Evolutionary conservation across 2,888 invertebrate species (phyloP).

Genomic region (Capitulum mitella): DNA sequence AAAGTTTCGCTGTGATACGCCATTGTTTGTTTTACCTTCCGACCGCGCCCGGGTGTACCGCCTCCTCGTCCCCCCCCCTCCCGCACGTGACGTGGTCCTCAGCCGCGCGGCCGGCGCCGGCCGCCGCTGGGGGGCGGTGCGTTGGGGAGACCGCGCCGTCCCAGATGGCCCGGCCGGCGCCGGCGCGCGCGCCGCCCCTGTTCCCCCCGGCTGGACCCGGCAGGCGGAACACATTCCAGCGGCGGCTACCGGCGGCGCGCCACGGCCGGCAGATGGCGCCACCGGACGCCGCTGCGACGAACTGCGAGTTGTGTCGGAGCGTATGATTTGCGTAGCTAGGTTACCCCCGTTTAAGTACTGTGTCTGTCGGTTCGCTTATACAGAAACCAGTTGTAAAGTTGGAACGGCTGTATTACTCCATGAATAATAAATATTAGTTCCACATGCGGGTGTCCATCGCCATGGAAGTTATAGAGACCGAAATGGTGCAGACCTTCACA

Average conservation of each 20-base stretch:
- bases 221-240: background rate
- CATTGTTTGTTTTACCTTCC: background rate
- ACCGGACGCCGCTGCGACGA: too few relatives aligned
- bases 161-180: background rate
- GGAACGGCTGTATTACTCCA: background rate
- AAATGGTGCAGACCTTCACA: too few relatives aligned
- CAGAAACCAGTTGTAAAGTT: background rate
- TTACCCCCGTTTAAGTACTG: background rate
- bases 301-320: too few relatives aligned
- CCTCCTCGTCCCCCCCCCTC: too few relatives aligned
- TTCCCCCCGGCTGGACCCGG: background rate
- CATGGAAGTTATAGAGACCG: too few relatives aligned
- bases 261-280: too few relatives aligned
- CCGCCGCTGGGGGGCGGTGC: background rate
- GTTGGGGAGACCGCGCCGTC: background rate
- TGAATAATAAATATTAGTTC: conserved; percentile 19
- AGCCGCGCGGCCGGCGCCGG: background rate
- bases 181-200: background rate
- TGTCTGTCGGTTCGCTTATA: background rate
- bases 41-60: too few relatives aligned
- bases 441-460: background rate
- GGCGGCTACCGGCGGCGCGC: background rate
- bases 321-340: background rate
- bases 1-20: conserved; percentile 18
- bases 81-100: too few relatives aligned